Percentiles rank a stretch among this genome's conserved stretches.
phyloP scores from a whole-genome alignment of 2,888 invertebrate species.

The Punctoribates punctum region DNA sequence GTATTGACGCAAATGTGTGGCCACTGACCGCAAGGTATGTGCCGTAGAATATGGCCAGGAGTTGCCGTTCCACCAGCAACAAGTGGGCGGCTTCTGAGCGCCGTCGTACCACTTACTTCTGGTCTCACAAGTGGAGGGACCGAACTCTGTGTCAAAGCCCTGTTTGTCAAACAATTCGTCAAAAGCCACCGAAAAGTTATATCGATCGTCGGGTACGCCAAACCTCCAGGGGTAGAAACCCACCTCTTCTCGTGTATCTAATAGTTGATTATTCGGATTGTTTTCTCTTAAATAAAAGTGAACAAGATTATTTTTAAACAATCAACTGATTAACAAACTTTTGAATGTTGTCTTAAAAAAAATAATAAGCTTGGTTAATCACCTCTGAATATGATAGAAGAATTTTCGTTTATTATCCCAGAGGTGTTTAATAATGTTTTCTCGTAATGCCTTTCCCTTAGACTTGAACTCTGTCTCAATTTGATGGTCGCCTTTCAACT shows the following conservation, averaged over 20 bases:
- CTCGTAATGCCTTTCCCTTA: background rate
- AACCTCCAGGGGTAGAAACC: slow-evolving; percentile 23
- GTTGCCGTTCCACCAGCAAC: slow-evolving; percentile 27
- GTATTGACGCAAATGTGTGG: background rate
- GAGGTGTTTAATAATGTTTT: slow-evolving; percentile 3
- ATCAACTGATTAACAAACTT: too few relatives aligned
- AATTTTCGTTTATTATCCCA: background rate
- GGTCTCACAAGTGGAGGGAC: background rate
- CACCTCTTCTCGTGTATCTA: slow-evolving; percentile 22
- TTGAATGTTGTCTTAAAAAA: too few relatives aligned
- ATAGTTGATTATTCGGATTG: background rate
- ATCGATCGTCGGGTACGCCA: slow-evolving; percentile 1
- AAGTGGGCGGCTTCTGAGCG: background rate
- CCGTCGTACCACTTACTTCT: slow-evolving; percentile 20
- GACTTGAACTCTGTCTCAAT: background rate
- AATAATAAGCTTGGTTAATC: too few relatives aligned
- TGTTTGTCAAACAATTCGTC: background rate
- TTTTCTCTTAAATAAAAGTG: background rate
- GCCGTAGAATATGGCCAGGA: slow-evolving; percentile 23
- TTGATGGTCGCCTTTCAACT: background rate
- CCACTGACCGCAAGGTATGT: background rate
- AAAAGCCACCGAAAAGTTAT: background rate
- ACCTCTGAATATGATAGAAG: slow-evolving; percentile 13
- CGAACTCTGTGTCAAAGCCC: background rate
- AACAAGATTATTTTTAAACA: too few relatives aligned